A percentile compares a stretch with the other conserved stretches of the same genome.
Evolutionary conservation across 2,113 vertebrate genomes (phyloP).

Genomic region (Grammomys surdaster): DNA sequence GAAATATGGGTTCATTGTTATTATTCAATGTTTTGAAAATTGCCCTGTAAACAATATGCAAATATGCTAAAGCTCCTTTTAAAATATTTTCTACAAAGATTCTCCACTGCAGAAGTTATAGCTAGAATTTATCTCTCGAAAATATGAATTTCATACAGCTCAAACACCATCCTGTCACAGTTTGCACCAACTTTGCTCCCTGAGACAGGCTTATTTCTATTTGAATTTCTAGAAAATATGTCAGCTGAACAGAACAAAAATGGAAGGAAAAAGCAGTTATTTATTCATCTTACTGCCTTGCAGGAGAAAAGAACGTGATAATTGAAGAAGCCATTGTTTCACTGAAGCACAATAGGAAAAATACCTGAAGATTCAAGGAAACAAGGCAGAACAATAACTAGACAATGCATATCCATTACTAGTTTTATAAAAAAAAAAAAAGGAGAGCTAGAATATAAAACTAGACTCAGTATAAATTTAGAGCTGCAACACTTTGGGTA

Average conservation of each 20-base stretch:
- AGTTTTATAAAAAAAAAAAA: not conserved
- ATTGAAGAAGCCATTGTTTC: slow-evolving; percentile 9
- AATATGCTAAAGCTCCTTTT: slow-evolving; percentile 52
- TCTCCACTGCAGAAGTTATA: not conserved
- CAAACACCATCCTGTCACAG: slow-evolving; percentile 50
- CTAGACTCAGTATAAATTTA: not conserved
- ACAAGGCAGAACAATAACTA: not conserved
- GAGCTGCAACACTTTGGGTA: slow-evolving; percentile 1
- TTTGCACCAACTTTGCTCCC: slow-evolving; percentile 38
- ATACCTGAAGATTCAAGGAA: not conserved
- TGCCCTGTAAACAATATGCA: slow-evolving; percentile 56
- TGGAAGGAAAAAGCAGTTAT: not conserved
- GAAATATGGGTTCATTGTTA: not conserved
- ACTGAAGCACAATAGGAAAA: not conserved
- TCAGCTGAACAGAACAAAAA: slow-evolving; percentile 50
- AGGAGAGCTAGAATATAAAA: not conserved
- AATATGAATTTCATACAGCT: slow-evolving; percentile 54
- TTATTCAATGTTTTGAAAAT: slow-evolving; percentile 49
- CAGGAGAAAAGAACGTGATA: not conserved
- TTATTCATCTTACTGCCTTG: slow-evolving; percentile 18
- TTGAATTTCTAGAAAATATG: slow-evolving; percentile 64
- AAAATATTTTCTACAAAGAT: slow-evolving; percentile 32
- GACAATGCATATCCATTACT: not conserved
- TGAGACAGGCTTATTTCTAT: slow-evolving; percentile 58
- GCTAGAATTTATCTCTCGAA: slow-evolving; percentile 44